A percentile compares a stretch with the other conserved stretches of the same genome.
Evolutionary conservation across 2,797 vertebrate genomes (phyloP).

Genomic region (Chiropotes sagulatus): DNA sequence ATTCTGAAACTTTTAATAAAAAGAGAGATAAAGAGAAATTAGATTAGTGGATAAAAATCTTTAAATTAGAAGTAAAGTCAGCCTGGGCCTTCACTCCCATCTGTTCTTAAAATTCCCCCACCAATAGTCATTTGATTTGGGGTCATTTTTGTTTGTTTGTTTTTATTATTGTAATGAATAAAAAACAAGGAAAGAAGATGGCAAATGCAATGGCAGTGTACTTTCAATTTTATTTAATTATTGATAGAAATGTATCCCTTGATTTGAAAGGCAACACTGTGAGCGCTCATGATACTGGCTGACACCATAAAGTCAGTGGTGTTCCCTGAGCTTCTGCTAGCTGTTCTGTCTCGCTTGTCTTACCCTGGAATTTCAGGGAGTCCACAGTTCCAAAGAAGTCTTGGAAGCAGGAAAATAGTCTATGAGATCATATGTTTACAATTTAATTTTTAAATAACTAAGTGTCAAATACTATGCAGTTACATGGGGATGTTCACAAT

Average conservation of each 20-base stretch:
- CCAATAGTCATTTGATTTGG: neutral
- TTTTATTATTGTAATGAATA: neutral
- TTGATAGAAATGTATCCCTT: neutral
- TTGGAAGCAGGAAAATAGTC: neutral
- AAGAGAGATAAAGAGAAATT: neutral
- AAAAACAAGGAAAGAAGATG: neutral
- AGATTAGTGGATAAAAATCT: neutral
- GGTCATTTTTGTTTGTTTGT: neutral
- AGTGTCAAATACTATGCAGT: neutral
- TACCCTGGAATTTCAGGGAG: neutral
- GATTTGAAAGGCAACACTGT: neutral
- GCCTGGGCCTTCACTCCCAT: neutral
- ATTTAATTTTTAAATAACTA: constrained; percentile 30
- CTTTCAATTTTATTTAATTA: neutral
- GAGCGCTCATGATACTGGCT: neutral
- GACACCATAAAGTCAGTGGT: neutral
- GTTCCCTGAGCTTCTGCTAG: neutral
- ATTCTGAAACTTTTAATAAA: neutral
- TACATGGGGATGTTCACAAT: neutral
- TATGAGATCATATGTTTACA: neutral
- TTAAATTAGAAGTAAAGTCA: neutral
- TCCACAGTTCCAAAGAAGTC: neutral
- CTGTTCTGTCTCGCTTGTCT: neutral
- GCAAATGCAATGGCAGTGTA: neutral
- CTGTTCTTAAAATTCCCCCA: neutral